Conservation (phyloP, 2,888 invertebrate species). For the Pyrgus malvae region DNA sequence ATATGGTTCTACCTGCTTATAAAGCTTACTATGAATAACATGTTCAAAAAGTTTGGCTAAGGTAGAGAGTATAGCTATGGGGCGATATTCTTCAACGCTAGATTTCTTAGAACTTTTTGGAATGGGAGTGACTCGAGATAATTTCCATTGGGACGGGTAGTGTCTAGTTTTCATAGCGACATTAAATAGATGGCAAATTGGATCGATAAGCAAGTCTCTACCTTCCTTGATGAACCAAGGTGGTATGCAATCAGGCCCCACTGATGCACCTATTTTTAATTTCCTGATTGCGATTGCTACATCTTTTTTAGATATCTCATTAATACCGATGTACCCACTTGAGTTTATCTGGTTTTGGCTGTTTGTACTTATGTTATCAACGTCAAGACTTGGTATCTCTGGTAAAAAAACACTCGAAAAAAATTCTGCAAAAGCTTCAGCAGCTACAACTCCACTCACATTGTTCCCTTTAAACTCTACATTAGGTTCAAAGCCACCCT, state of each 20-base stretch:
- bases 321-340: not conserved
- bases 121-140: constrained; percentile 15
- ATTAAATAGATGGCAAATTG: constrained; percentile 17
- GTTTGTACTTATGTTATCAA: not conserved
- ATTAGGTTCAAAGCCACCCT: constrained; percentile 2
- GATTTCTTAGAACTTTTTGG: constrained; percentile 1
- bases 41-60: constrained; percentile 6
- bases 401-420: not conserved
- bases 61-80: constrained; percentile 17
- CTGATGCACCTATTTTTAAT: not conserved
- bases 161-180: constrained; percentile 8
- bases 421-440: constrained; percentile 12
- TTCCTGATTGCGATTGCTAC: not conserved
- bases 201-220: constrained; percentile 1
- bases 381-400: not conserved
- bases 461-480: not conserved
- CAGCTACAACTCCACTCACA: not conserved
- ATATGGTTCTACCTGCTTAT: constrained; percentile 7
- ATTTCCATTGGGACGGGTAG: constrained; percentile 20
- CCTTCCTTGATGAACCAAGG: constrained; percentile 9
- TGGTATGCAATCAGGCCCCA: constrained; percentile 1
- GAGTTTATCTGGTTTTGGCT: not conserved
- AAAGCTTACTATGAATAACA: constrained; percentile 1
- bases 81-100: constrained; percentile 8
- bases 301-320: not conserved